Evolutionary conservation across 2,888 invertebrate genomes (phyloP).

Genomic region (Nemoura dubitans): DNA sequence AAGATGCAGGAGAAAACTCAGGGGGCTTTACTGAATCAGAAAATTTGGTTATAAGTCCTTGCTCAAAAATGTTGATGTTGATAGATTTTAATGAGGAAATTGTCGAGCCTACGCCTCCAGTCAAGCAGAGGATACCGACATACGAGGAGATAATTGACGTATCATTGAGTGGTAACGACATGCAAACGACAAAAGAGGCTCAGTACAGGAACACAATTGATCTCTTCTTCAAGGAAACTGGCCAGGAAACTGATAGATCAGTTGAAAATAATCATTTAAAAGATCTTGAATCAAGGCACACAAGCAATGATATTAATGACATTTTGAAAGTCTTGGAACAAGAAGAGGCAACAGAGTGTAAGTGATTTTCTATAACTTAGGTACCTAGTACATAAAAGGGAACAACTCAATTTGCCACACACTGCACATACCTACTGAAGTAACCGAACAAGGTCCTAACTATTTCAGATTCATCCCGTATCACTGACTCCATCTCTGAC

Average conservation of each 20-base stretch:
- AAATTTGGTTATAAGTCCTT: neutral
- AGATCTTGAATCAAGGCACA: constrained; percentile 49
- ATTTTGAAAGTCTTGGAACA: constrained; percentile 62
- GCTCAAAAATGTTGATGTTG: constrained; percentile 9
- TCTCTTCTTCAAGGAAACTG: neutral
- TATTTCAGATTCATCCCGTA: neutral
- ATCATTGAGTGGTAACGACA: neutral
- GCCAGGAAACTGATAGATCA: neutral
- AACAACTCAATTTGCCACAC: too few relatives aligned
- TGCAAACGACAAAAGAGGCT: neutral
- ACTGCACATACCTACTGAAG: neutral
- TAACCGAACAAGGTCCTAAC: neutral
- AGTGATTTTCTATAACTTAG: constrained; percentile 13
- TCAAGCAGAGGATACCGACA: neutral
- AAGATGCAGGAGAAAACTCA: neutral
- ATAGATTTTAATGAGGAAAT: neutral
- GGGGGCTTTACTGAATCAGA: neutral
- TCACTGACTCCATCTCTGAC: neutral
- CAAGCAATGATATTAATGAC: constrained; percentile 62
- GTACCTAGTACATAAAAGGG: neutral
- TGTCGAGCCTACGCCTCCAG: neutral
- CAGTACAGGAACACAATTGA: neutral
- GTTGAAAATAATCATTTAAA: neutral
- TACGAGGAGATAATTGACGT: constrained; percentile 22
- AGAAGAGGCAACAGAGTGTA: constrained; percentile 56